Evolutionary conservation across 2,113 vertebrate species (phyloP).

Genomic region (Lagopus muta): DNA sequence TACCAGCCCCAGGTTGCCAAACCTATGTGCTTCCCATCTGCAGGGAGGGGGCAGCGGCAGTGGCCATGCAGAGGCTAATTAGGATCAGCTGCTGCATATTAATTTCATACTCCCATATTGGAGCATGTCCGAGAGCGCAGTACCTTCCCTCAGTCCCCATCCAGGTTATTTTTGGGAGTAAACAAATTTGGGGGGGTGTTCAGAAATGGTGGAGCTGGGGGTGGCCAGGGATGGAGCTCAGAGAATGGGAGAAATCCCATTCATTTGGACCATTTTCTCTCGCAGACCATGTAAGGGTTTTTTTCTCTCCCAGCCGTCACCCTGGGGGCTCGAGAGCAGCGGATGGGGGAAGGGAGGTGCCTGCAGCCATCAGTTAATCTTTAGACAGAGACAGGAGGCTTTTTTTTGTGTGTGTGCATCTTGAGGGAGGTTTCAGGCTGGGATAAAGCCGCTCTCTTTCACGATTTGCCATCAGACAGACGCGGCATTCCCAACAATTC

Average conservation of each 20-base stretch:
- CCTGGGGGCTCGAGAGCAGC: slow-evolving; percentile 45
- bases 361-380: slow-evolving; percentile 71
- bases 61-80: background rate
- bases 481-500: background rate
- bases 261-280: slow-evolving; percentile 54
- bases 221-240: background rate
- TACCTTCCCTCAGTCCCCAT: fast-evolving
- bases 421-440: slow-evolving; percentile 39
- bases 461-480: background rate
- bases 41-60: background rate
- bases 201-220: fast-evolving
- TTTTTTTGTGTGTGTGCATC: slow-evolving; percentile 28
- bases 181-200: background rate
- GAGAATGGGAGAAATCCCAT: slow-evolving; percentile 18
- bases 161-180: fast-evolving
- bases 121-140: background rate
- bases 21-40: background rate
- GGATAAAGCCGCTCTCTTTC: slow-evolving; percentile 38
- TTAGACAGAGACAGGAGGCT: slow-evolving; percentile 71
- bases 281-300: slow-evolving; percentile 54
- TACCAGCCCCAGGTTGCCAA: background rate
- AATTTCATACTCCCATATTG: background rate
- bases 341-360: slow-evolving; percentile 71
- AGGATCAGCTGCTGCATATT: background rate
- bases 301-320: slow-evolving; percentile 35